A percentile compares a stretch with the other conserved stretches of the same genome.
These are phyloP conservation scores for Argyra leucocephala DNA, from an alignment of 2,888 invertebrate genomes.

Conservation along the genomic window DNA sequence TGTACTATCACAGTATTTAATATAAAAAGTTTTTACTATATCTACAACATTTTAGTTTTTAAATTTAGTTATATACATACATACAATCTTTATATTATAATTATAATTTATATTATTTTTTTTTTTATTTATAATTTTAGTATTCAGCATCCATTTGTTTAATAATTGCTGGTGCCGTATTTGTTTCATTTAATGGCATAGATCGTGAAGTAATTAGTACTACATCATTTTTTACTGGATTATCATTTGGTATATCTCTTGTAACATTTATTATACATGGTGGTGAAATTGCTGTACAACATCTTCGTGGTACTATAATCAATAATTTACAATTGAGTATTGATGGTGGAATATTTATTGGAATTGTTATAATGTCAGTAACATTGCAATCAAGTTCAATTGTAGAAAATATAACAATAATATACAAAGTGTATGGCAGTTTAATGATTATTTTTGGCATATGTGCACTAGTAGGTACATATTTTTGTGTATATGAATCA, in stretches of 20 bases:
- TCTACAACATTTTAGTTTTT: too few species aligned
- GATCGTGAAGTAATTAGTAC: neutral
- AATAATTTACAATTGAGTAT: neutral
- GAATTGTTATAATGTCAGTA: neutral
- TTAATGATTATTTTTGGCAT: slow-evolving; percentile 27
- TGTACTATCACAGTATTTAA: too few species aligned
- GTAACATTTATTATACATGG: slow-evolving; percentile 8
- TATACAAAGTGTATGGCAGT: slow-evolving; percentile 23
- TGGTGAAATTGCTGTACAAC: neutral
- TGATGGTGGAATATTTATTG: neutral
- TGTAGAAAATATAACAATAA: neutral
- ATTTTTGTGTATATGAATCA: slow-evolving; percentile 30
- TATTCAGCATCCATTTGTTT: too few species aligned
- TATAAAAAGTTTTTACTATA: too few species aligned
- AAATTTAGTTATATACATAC: too few species aligned
- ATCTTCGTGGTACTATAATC: slow-evolving; percentile 1
- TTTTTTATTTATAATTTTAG: neutral
- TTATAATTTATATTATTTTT: neutral
- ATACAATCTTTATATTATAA: neutral
- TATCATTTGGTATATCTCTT: slow-evolving; percentile 9
- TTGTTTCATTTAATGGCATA: neutral
- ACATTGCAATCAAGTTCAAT: neutral
- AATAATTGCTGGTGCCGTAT: neutral
- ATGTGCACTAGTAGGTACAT: slow-evolving; percentile 24
- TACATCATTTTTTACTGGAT: slow-evolving; percentile 7